Base-by-base conservation (phyloP, 1,140 invertebrate genomes). In the Penaeus japonicus region DNA sequence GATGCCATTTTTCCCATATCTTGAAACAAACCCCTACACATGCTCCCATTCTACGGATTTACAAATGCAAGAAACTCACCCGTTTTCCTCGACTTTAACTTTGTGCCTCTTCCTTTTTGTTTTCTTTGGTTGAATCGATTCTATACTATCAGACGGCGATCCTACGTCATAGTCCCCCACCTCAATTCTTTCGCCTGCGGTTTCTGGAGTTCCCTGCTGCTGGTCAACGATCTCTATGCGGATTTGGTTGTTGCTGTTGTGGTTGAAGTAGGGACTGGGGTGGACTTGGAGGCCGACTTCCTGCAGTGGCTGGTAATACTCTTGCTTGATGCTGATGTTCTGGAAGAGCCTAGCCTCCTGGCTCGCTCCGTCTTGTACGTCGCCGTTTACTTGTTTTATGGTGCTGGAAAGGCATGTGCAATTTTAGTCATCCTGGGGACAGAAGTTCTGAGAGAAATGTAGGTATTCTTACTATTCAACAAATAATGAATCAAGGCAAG, bases 71-170 rank as follows among this genome's bases (percentile, higher is more conserved):
- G 24, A 5, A 47, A 86, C 85, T 81, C 27, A 87, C 89, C 85
- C 73, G 78, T 84, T 59, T 77, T 79, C 84, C 59, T 89, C 89
- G 20, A 78, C 39, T 80, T 90, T 82, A 59, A 84, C 65, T 90
- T 89, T 90, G 39, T 59, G 87, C 84, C 75, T 87, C 78, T 35
- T 87, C 85, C 20, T 65, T 20, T 17, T 30, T 55, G 70, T 53
- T 81, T 87, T 53, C 30, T 87, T 59, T 35, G 57, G 35, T 87
- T 87, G n/a, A 20, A 17, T 65, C 55, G 55, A n/a, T 80, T 78
- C 27, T 87, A 85, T 47, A 84, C 89, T 30, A 89, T 79, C 62
- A 59, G 80, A 18, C 79, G 80, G 17, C 84, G 84, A 70, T 62
- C 84, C 32, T 73, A 82, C 57, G 65, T 53, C 55, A 77, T 15